phyloP scores from a whole-genome alignment of 2,888 invertebrate genomes.

The Metellina segmentata region DNA sequence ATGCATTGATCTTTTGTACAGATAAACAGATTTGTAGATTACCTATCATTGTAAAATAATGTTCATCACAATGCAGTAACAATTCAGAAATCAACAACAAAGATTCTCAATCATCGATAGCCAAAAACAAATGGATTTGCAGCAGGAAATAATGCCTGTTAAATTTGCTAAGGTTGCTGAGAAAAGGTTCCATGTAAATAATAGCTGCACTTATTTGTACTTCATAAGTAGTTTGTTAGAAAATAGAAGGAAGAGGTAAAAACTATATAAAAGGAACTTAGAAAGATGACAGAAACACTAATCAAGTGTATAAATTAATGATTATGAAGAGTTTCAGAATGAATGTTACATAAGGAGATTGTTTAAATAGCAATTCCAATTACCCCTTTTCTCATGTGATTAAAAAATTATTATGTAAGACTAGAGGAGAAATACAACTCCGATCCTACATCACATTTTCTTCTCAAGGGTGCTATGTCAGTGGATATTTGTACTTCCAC shows the following conservation, averaged over 20 bases:
- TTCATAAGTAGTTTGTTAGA: slow-evolving; percentile 24
- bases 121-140: too few relatives aligned
- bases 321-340: slow-evolving; percentile 2
- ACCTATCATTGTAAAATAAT: too few relatives aligned
- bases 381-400: slow-evolving; percentile 4
- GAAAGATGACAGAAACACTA: slow-evolving; percentile 1
- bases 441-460: not conserved
- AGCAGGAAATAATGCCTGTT: too few relatives aligned
- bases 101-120: too few relatives aligned
- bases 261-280: not conserved
- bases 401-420: slow-evolving; percentile 17
- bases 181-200: not conserved
- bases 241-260: not conserved
- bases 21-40: too few relatives aligned
- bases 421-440: slow-evolving; percentile 22
- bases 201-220: slow-evolving; percentile 40
- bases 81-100: too few relatives aligned
- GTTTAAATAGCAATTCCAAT: slow-evolving; percentile 18
- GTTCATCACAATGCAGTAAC: too few relatives aligned
- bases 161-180: too few relatives aligned
- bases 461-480: slow-evolving; percentile 41
- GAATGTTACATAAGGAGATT: not conserved
- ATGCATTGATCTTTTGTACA: too few relatives aligned
- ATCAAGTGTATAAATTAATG: not conserved
- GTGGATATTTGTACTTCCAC: slow-evolving; percentile 75